Conservation (phyloP, 2,888 invertebrate species). For the Calliphora vomitoria region DNA sequence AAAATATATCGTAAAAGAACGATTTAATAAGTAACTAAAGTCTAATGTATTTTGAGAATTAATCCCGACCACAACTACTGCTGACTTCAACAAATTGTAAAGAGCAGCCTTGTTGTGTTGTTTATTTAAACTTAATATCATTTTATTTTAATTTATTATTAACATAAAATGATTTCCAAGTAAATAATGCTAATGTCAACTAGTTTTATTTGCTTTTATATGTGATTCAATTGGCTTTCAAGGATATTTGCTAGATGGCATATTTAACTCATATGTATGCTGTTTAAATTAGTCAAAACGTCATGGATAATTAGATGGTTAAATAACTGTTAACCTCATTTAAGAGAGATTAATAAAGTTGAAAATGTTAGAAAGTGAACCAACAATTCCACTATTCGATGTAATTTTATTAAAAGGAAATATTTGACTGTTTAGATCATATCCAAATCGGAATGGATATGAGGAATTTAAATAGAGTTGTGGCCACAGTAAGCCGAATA, state of each 20-base stretch:
- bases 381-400: no score
- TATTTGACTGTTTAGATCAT: no score
- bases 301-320: conserved; percentile 19
- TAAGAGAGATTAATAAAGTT: neutral
- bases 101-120: no score
- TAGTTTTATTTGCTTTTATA: conserved; percentile 21
- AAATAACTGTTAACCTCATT: conserved; percentile 44
- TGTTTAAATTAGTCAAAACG: conserved; percentile 6
- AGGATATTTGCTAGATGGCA: conserved; percentile 34
- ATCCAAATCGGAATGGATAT: no score
- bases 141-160: conserved; percentile 23
- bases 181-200: neutral
- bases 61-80: no score
- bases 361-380: neutral
- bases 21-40: no score
- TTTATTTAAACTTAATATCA: neutral
- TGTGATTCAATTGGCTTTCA: conserved; percentile 31
- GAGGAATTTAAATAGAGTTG: no score
- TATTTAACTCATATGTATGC: neutral
- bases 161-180: conserved; percentile 14
- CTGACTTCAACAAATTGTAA: no score
- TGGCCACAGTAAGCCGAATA: no score
- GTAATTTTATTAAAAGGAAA: no score
- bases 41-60: no score
- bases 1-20: neutral